Conservation (phyloP, 2,113 vertebrate species). For the Nyctibius bracteatus region DNA sequence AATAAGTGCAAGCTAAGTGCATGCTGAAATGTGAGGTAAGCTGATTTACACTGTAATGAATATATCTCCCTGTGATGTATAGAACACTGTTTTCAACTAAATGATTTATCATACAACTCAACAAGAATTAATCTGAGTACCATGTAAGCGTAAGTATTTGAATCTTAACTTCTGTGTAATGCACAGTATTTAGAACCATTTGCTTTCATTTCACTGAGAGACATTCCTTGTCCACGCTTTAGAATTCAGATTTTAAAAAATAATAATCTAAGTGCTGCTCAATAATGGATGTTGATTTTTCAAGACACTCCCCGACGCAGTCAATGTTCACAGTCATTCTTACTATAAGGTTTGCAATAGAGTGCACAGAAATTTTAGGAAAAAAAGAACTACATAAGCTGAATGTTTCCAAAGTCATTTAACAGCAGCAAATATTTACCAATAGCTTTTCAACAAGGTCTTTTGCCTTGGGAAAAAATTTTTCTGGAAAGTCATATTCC, state of each 20-base stretch:
- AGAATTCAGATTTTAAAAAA: neutral
- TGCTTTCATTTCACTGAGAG: neutral
- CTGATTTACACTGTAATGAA: neutral
- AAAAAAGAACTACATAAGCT: neutral
- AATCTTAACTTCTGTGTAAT: neutral
- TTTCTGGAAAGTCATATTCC: constrained; percentile 99
- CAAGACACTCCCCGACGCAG: neutral
- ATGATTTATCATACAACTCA: neutral
- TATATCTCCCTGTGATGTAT: neutral
- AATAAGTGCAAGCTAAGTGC: neutral
- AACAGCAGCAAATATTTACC: constrained; percentile 73
- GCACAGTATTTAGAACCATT: neutral
- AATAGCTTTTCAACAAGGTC: constrained; percentile 94
- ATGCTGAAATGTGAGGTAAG: neutral
- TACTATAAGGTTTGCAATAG: neutral
- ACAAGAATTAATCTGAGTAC: neutral
- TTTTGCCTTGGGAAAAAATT: constrained; percentile 99
- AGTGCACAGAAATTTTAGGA: neutral
- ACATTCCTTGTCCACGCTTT: neutral
- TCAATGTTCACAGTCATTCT: neutral
- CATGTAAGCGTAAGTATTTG: neutral
- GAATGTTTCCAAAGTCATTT: neutral
- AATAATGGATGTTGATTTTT: neutral
- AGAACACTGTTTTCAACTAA: neutral
- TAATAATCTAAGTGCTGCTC: neutral